Evolutionary conservation across 2,113 vertebrate species (phyloP).

Genomic region (Pachycephala philippinensis): DNA sequence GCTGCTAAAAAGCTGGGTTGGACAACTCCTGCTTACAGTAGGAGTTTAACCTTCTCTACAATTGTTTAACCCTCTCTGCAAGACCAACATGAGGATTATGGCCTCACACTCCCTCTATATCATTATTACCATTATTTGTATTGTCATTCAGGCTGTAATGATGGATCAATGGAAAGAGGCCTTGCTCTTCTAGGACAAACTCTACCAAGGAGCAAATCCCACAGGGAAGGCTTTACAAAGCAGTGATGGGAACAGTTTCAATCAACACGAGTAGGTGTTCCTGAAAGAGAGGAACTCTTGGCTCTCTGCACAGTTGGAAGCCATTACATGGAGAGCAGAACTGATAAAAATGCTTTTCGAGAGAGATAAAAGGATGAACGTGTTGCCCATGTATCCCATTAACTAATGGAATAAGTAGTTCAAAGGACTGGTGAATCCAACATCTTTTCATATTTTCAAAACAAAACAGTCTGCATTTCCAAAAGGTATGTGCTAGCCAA

Average conservation of each 20-base stretch:
- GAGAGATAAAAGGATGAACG: background rate
- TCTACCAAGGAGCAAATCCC: background rate
- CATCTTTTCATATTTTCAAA: background rate
- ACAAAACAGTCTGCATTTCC: background rate
- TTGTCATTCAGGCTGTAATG: background rate
- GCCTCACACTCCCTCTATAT: background rate
- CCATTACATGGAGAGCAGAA: background rate
- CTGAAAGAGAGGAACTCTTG: background rate
- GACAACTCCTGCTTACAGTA: background rate
- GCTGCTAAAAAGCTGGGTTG: background rate
- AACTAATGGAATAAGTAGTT: background rate
- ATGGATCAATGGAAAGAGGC: background rate
- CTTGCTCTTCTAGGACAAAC: background rate
- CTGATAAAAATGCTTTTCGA: slow-evolving; percentile 9
- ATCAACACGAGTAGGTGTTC: background rate
- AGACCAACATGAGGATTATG: background rate
- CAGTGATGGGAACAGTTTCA: background rate
- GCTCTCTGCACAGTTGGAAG: background rate
- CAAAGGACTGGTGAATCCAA: slow-evolving; percentile 5
- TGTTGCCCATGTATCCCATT: background rate
- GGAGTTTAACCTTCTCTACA: background rate
- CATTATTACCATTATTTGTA: background rate
- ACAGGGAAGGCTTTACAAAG: background rate
- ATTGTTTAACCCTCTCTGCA: background rate
- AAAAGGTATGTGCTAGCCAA: slow-evolving; percentile 28